These are phyloP conservation scores for Garra rufa DNA, from an alignment of 2,113 vertebrate genomes.

Conservation along the genomic window DNA sequence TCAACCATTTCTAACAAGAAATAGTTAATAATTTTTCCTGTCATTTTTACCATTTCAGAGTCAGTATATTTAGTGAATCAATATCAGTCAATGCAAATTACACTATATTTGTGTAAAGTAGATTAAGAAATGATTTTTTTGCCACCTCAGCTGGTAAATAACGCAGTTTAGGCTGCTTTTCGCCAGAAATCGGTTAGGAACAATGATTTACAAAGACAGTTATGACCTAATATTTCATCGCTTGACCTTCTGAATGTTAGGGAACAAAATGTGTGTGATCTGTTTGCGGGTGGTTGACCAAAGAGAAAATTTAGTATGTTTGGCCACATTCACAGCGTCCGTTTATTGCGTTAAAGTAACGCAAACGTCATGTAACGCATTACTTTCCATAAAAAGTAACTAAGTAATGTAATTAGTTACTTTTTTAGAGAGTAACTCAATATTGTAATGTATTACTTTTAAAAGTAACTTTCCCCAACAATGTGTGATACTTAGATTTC, in stretches of 20 bases:
- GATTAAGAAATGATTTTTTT: neutral
- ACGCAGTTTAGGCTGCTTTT: neutral
- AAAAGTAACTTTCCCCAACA: too few species aligned
- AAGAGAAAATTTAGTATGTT: neutral
- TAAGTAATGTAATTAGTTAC: too few species aligned
- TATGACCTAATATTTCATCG: neutral
- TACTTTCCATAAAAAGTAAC: too few species aligned
- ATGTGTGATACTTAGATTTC: too few species aligned
- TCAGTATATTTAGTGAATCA: neutral
- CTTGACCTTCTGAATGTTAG: slow-evolving; percentile 20
- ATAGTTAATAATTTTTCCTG: too few species aligned
- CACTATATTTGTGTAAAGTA: neutral
- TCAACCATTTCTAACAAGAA: neutral
- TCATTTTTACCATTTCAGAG: neutral
- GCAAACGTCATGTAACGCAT: too few species aligned
- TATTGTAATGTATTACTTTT: too few species aligned
- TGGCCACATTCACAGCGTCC: neutral
- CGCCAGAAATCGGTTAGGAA: neutral
- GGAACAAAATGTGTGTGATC: neutral
- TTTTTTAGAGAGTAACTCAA: too few species aligned
- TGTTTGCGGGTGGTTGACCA: neutral
- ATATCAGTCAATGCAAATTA: neutral
- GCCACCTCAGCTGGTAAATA: neutral
- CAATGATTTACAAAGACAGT: slow-evolving; percentile 1
- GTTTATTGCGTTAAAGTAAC: slow-evolving; percentile 24